Conservation (phyloP, 2,888 invertebrate genomes). For the Cyrtodaria siliqua region DNA sequence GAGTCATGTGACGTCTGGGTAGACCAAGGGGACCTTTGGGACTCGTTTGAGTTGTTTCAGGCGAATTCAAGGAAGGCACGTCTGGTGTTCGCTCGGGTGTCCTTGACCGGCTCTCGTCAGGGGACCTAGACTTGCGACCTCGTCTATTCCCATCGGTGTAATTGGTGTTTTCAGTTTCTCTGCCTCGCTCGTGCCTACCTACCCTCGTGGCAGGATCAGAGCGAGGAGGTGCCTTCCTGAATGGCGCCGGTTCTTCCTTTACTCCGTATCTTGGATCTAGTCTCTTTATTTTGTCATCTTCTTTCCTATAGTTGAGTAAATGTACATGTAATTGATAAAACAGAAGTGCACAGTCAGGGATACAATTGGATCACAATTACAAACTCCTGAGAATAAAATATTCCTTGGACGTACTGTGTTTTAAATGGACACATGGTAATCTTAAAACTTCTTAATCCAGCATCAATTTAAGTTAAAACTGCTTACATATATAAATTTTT, state of each 20-base stretch:
- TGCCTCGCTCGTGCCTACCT: slow-evolving; percentile 29
- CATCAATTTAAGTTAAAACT: no score
- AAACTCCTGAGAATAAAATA: no score
- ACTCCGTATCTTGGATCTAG: slow-evolving; percentile 39
- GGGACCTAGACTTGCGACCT: slow-evolving; percentile 49
- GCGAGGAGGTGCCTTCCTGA: slow-evolving; percentile 29
- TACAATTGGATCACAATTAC: no score
- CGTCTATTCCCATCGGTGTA: slow-evolving; percentile 43
- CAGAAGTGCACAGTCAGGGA: no score
- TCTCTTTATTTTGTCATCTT: slow-evolving; percentile 48
- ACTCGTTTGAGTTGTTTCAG: slow-evolving; percentile 44
- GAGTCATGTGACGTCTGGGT: slow-evolving; percentile 67
- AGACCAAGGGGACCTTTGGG: slow-evolving; percentile 33
- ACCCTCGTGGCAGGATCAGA: slow-evolving; percentile 47
- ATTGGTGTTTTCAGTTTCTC: slow-evolving; percentile 44
- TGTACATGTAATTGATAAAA: no score
- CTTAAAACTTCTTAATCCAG: no score
- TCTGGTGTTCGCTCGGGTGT: slow-evolving; percentile 52
- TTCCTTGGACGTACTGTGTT: no score
- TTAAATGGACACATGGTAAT: no score
- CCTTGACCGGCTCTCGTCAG: slow-evolving; percentile 40
- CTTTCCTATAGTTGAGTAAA: no score
- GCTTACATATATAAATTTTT: no score
- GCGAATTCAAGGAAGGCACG: slow-evolving; percentile 29
- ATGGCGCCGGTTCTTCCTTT: slow-evolving; percentile 11